Conservation (phyloP, 2,888 invertebrate species). For the Morpho achilles region DNA sequence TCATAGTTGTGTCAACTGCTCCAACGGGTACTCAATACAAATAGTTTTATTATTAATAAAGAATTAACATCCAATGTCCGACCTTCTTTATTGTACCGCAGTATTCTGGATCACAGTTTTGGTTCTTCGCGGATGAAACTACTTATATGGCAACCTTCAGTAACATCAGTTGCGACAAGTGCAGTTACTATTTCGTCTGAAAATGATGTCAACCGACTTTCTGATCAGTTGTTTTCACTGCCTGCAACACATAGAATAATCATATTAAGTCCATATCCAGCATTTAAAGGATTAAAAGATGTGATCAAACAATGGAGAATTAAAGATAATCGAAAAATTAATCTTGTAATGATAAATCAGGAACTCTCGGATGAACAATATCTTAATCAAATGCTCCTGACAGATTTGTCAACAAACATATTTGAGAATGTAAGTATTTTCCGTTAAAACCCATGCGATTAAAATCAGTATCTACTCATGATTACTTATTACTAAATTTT, state of each 20-base stretch:
- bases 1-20: conserved; percentile 34
- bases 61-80: conserved; percentile 21
- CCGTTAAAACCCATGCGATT: not conserved
- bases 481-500: not conserved
- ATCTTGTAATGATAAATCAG: conserved; percentile 13
- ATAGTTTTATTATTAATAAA: conserved; percentile 35
- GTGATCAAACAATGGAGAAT: conserved; percentile 40
- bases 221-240: conserved; percentile 28
- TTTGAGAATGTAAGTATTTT: conserved; percentile 13
- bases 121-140: conserved; percentile 30
- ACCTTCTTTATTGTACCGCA: conserved; percentile 29
- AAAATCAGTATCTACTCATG: not conserved
- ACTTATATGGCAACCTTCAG: conserved; percentile 34
- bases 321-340: conserved; percentile 36
- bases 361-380: conserved; percentile 33
- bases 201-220: conserved; percentile 33
- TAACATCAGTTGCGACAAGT: conserved; percentile 26
- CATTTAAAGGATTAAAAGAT: conserved; percentile 34
- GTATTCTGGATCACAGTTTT: conserved; percentile 30
- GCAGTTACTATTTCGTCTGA: conserved; percentile 33
- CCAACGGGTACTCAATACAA: conserved; percentile 27
- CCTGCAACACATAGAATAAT: conserved; percentile 34
- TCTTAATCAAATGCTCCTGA: conserved; percentile 37
- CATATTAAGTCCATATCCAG: conserved; percentile 37
- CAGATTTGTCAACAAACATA: conserved; percentile 37